phyloP scores from a whole-genome alignment of 35 echinoderm and acorn worm species.

The Amphiura filiformis region DNA sequence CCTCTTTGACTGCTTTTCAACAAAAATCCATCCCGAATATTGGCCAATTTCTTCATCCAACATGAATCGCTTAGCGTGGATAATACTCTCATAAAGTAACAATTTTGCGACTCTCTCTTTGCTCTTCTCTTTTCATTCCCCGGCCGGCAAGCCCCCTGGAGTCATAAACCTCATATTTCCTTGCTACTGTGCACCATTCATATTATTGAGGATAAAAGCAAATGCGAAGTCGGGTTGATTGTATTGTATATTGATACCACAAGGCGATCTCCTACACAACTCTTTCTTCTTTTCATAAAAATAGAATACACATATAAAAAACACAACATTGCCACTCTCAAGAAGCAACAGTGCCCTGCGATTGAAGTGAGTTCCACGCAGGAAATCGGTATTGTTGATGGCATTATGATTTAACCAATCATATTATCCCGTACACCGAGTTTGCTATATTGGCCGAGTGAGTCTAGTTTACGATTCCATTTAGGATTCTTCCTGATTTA shows the following conservation, averaged over 20 bases:
- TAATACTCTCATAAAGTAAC: not conserved
- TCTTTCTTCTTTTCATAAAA: too few relatives aligned
- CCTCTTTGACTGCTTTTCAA: not conserved
- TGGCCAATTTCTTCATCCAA: not conserved
- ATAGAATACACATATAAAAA: too few relatives aligned
- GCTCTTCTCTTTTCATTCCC: not conserved
- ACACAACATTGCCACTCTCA: too few relatives aligned
- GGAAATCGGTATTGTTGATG: not conserved
- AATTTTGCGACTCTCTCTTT: not conserved
- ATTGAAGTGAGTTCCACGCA: not conserved
- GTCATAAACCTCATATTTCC: not conserved
- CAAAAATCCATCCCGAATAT: not conserved
- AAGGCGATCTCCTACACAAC: not conserved
- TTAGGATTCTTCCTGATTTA: slow-evolving; percentile 1
- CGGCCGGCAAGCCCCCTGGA: not conserved
- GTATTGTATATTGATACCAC: not conserved
- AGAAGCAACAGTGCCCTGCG: not conserved
- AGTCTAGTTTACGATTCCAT: not conserved
- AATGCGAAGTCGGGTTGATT: not conserved
- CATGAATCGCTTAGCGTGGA: not conserved
- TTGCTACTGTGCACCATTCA: not conserved
- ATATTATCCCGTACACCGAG: not conserved
- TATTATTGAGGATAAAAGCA: not conserved
- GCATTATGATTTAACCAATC: slow-evolving; percentile 4
- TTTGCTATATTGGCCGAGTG: not conserved